phyloP scores from a whole-genome alignment of 2,113 vertebrate genomes.

The Scartelaos histophorus region DNA sequence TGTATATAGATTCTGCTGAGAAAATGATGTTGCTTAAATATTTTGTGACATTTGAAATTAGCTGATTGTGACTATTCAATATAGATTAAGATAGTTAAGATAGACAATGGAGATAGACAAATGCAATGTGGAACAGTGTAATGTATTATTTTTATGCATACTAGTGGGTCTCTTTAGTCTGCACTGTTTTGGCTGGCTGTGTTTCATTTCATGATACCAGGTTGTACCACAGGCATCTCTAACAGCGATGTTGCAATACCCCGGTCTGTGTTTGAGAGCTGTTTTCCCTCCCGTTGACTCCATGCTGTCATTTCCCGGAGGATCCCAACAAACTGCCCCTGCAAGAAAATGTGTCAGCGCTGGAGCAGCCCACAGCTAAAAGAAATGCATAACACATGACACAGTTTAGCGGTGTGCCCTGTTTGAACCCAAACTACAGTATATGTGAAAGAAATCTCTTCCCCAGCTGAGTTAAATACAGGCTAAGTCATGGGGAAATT shows the following conservation, averaged over 20 bases:
- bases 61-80: too few relatives aligned
- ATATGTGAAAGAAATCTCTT: slow-evolving; percentile 9
- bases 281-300: slow-evolving; percentile 15
- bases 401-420: slow-evolving; percentile 8
- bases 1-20: background rate
- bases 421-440: background rate
- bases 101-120: too few relatives aligned
- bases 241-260: slow-evolving; percentile 24
- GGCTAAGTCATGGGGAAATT: background rate
- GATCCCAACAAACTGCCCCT: slow-evolving; percentile 34
- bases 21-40: too few relatives aligned
- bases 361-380: slow-evolving; percentile 51
- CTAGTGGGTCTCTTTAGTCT: background rate
- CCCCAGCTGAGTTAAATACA: slow-evolving; percentile 4
- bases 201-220: slow-evolving; percentile 15
- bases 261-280: slow-evolving; percentile 3
- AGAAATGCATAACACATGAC: slow-evolving; percentile 69
- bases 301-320: slow-evolving; percentile 46
- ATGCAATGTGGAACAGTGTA: too few relatives aligned
- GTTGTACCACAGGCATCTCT: slow-evolving; percentile 17
- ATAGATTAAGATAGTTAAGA: too few relatives aligned
- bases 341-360: slow-evolving; percentile 37
- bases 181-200: background rate
- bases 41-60: too few relatives aligned
- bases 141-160: background rate